phyloP scores from a whole-genome alignment of 2,888 invertebrate genomes.

The Callimorpha dominula region DNA sequence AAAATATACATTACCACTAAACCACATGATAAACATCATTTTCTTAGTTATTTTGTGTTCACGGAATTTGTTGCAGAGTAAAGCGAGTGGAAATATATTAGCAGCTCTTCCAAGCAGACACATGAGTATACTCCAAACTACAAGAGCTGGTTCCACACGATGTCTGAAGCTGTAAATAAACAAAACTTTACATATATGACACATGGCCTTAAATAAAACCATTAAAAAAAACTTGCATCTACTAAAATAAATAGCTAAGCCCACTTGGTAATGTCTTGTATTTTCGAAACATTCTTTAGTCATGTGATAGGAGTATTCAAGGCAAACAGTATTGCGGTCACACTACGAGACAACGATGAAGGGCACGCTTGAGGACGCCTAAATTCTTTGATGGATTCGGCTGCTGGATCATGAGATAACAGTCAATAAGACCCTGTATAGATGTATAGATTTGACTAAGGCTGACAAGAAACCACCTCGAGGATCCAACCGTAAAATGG shows the following conservation, averaged over 20 bases:
- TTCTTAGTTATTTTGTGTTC: conserved; percentile 99
- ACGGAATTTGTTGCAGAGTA: conserved; percentile 97
- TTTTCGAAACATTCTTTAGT: neutral
- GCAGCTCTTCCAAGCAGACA: conserved; percentile 97
- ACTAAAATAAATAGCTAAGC: neutral
- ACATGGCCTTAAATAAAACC: too few relatives aligned
- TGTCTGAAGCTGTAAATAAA: conserved; percentile 94
- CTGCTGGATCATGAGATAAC: neutral
- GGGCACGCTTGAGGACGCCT: too few relatives aligned
- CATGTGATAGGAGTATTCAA: neutral
- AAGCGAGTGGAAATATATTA: conserved; percentile 98
- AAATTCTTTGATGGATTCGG: neutral
- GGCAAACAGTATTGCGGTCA: neutral
- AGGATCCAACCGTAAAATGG: too few relatives aligned
- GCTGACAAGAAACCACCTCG: too few relatives aligned
- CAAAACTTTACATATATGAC: neutral
- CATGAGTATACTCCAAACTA: conserved; percentile 97
- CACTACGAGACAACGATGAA: too few relatives aligned
- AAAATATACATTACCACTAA: conserved; percentile 89
- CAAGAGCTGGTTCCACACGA: conserved; percentile 95
- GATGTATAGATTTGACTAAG: too few relatives aligned
- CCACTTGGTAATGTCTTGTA: neutral
- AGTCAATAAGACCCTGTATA: too few relatives aligned
- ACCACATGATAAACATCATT: conserved; percentile 99
- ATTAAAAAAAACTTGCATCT: neutral